phyloP scores from a whole-genome alignment of 2,888 invertebrate genomes.

The Drosophila ezoana region DNA sequence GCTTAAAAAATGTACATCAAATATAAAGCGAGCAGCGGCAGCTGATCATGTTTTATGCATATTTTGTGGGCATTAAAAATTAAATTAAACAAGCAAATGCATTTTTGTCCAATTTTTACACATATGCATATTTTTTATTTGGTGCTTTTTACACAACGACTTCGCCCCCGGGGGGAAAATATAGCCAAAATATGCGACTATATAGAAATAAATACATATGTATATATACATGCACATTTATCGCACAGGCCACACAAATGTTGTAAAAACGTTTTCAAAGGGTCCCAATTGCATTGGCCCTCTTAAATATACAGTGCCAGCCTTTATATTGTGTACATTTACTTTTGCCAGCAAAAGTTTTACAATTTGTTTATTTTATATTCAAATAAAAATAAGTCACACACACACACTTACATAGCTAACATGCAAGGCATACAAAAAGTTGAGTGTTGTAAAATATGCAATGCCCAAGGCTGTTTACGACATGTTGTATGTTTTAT shows the following conservation, averaged over 20 bases:
- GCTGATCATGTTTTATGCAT: conserved; percentile 78
- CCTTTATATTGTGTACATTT: conserved; percentile 31
- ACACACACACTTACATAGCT: neutral
- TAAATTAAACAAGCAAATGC: conserved; percentile 78
- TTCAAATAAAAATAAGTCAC: conserved; percentile 42
- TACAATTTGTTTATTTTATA: conserved; percentile 54
- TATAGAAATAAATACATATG: neutral
- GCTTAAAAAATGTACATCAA: conserved; percentile 22
- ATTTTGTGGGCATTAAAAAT: conserved; percentile 80
- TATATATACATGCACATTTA: neutral
- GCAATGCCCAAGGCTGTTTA: neutral
- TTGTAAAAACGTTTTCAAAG: conserved; percentile 73
- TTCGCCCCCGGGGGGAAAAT: conserved; percentile 25
- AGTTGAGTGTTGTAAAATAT: conserved; percentile 6
- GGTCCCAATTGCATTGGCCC: conserved; percentile 46
- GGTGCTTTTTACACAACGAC: conserved; percentile 57
- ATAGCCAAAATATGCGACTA: conserved; percentile 5
- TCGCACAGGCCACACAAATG: conserved; percentile 45
- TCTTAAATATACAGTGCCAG: conserved; percentile 11
- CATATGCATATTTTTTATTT: conserved; percentile 52
- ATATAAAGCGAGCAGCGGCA: conserved; percentile 21
- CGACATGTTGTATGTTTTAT: too few relatives aligned
- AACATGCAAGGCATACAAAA: neutral
- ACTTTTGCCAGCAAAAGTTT: conserved; percentile 22
- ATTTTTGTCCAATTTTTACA: conserved; percentile 38